phyloP scores from a whole-genome alignment of 1,140 invertebrate genomes.

The Euura saliciscinereae region DNA sequence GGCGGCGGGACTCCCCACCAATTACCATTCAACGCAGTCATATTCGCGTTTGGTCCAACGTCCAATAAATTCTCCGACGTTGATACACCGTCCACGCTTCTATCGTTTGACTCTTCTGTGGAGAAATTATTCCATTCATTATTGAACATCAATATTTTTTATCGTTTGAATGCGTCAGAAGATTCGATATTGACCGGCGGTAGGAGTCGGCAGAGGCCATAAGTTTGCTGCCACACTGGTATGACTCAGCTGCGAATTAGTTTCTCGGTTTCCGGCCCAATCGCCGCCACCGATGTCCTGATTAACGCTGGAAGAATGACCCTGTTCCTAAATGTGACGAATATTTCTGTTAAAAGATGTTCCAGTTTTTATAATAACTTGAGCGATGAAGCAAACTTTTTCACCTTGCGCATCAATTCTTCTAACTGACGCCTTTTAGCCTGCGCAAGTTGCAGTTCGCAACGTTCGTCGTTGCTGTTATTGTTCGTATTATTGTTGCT shows the following conservation, averaged over 20 bases:
- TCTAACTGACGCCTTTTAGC: conserved; percentile 48
- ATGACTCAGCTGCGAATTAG: conserved; percentile 44
- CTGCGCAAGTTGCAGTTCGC: conserved; percentile 35
- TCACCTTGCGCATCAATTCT: conserved; percentile 51
- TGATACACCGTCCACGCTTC: conserved; percentile 41
- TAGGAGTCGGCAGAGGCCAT: conserved; percentile 35
- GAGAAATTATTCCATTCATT: background rate
- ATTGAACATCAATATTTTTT: background rate
- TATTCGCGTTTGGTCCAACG: conserved; percentile 39
- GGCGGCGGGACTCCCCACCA: conserved; percentile 42
- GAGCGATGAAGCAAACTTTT: background rate
- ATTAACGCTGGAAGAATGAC: conserved; percentile 42
- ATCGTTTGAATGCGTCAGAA: background rate
- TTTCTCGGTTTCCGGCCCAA: conserved; percentile 42
- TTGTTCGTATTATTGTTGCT: conserved; percentile 26
- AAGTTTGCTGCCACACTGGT: conserved; percentile 43
- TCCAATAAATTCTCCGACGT: conserved; percentile 47
- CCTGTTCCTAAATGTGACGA: conserved; percentile 36
- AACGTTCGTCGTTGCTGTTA: conserved; percentile 14
- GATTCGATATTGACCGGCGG: conserved; percentile 33
- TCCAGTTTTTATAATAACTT: conserved; percentile 19
- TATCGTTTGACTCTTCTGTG: conserved; percentile 37
- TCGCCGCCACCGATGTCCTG: conserved; percentile 39
- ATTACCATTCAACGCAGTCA: conserved; percentile 33
- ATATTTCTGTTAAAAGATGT: conserved; percentile 2